Percentiles rank a stretch among this genome's conserved stretches.
Evolutionary conservation across 1,140 invertebrate genomes (phyloP).

Genomic region (Heliconius eleuchia): DNA sequence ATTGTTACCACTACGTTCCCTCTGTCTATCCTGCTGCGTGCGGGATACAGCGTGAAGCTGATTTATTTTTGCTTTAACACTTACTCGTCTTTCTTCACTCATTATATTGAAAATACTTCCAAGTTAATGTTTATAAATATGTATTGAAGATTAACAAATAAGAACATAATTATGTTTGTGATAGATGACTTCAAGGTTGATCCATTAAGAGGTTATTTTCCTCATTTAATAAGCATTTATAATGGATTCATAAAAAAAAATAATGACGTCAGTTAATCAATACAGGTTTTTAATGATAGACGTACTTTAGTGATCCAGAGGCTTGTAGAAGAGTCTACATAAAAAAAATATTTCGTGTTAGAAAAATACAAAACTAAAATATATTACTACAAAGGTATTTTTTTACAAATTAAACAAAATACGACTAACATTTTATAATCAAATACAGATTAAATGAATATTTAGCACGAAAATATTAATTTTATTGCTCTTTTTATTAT

Average conservation of each 20-base stretch:
- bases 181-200: constrained; percentile 6
- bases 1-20: too few species aligned
- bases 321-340: neutral
- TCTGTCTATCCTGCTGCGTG: too few species aligned
- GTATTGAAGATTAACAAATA: neutral
- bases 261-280: constrained; percentile 7
- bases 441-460: neutral
- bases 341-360: neutral
- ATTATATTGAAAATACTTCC: neutral
- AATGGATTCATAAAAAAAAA: constrained; percentile 2
- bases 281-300: neutral
- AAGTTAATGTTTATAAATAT: neutral
- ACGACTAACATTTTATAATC: neutral
- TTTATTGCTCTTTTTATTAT: neutral
- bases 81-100: neutral
- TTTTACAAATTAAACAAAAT: too few species aligned
- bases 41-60: too few species aligned
- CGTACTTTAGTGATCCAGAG: neutral
- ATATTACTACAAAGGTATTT: too few species aligned
- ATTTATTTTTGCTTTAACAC: neutral
- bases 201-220: constrained; percentile 12
- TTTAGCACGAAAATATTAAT: neutral
- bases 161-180: constrained; percentile 1
- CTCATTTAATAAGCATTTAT: constrained; percentile 11
- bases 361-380: too few species aligned